phyloP scores from a whole-genome alignment of 1,140 invertebrate species.

The Atta cephalotes region DNA sequence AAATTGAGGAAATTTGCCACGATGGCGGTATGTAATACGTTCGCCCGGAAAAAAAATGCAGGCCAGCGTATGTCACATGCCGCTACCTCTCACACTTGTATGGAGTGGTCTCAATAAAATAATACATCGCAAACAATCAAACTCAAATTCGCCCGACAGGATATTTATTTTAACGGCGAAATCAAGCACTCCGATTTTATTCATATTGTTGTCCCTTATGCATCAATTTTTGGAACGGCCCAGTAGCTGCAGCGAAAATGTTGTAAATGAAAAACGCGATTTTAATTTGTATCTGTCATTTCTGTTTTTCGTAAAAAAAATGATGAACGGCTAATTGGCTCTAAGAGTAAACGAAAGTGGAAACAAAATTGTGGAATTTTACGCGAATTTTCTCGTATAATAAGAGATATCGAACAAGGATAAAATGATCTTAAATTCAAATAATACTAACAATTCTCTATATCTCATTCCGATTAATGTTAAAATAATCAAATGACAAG shows the following conservation, averaged over 20 bases:
- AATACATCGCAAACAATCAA: slow-evolving; percentile 61
- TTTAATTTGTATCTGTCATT: slow-evolving; percentile 60
- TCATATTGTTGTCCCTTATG: slow-evolving; percentile 45
- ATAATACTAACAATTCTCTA: slow-evolving; percentile 11
- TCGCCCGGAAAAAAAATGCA: slow-evolving; percentile 13
- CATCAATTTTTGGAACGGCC: slow-evolving; percentile 48
- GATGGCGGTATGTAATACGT: slow-evolving; percentile 35
- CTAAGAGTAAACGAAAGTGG: slow-evolving; percentile 35
- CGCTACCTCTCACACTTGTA: neutral
- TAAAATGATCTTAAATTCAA: slow-evolving; percentile 30
- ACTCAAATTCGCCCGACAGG: slow-evolving; percentile 47
- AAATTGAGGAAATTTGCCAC: slow-evolving; percentile 57
- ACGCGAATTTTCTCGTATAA: neutral
- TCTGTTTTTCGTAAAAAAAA: slow-evolving; percentile 50
- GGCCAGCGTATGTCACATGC: slow-evolving; percentile 14
- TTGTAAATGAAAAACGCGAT: slow-evolving; percentile 55
- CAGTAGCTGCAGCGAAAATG: slow-evolving; percentile 44
- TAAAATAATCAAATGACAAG: slow-evolving; percentile 22
- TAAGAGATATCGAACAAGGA: slow-evolving; percentile 5
- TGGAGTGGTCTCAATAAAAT: slow-evolving; percentile 57
- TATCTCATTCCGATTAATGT: neutral
- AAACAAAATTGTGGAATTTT: slow-evolving; percentile 37
- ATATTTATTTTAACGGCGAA: slow-evolving; percentile 59
- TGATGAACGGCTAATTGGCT: slow-evolving; percentile 59
- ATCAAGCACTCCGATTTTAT: slow-evolving; percentile 56